Base-by-base conservation (phyloP, 2,113 vertebrate species). In the Petroica traversi region DNA sequence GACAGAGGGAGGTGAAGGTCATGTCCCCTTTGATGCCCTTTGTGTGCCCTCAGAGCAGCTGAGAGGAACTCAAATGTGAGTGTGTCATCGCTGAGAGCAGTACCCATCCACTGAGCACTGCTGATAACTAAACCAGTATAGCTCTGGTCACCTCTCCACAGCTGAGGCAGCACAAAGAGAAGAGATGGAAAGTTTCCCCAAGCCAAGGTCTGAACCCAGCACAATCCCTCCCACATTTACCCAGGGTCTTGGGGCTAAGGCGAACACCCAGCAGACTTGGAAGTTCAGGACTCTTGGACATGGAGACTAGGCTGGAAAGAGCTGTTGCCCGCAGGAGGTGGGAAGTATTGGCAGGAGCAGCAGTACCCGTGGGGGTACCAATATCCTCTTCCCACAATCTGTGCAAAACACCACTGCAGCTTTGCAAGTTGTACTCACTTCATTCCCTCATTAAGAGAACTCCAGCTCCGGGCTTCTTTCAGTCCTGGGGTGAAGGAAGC, bases 301-400 rank as follows among this genome's bases (percentile, higher is more conserved):
- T 23, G 19, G 25, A 62, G 26, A 5, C 29, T 33, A 61, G 38
- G 16, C 52, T 81, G 51, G 26, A 85, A 46, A 52, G 38, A 57
- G 4, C 23, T 86, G 31, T 34, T 83, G 8, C 19, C 55, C 49
- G 18, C 31, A 14, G 69, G 28, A 78, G 19, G 12, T 58, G 36
- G 55, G 40, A 84, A 69, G 17, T 34, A 14, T 46, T 73, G 51
- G 26, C 46, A 59, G 43, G 28, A 88, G 31, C 61, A 81, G 40
- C 52, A 74, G 63, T 41, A 68, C 13, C 52, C 12, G 0, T 19
- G 51, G 4, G 12, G 2, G 2, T 45, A 23, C 25, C 1, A 0
- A 11, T 45, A 40, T 52, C 49, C 6, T 85, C 49, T 72, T 82
- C 38, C n/a, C 18, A 48, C 28, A 4, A 1, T n/a, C 14, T 31